Percentiles rank a stretch among this genome's conserved stretches.
Evolutionary conservation across 1,140 invertebrate species (phyloP).

Genomic region (Polyergus mexicanus): DNA sequence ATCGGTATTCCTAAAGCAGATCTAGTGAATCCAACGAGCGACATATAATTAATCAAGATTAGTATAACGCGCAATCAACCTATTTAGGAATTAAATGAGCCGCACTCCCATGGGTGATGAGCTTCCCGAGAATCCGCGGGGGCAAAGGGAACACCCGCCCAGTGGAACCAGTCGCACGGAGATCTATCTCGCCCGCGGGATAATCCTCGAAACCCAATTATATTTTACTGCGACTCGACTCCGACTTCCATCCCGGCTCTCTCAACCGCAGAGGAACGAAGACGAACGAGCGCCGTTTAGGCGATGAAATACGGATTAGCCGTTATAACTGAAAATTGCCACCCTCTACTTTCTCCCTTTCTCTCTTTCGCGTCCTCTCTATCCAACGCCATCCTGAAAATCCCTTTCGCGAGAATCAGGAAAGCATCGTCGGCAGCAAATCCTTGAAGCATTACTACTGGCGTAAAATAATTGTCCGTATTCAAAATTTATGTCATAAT

Average conservation of each 20-base stretch:
- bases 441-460: constrained; percentile 52
- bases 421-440: constrained; percentile 67
- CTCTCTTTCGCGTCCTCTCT: constrained; percentile 32
- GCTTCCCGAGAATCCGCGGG: constrained; percentile 60
- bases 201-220: constrained; percentile 87
- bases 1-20: constrained; percentile 7
- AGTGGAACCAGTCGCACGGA: constrained; percentile 81
- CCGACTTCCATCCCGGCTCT: constrained; percentile 83
- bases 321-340: constrained; percentile 86
- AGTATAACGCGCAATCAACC: constrained; percentile 7
- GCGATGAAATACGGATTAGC: constrained; percentile 87
- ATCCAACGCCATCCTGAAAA: constrained; percentile 44
- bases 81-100: constrained; percentile 42
- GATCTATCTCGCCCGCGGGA: constrained; percentile 82
- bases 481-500: constrained; percentile 64
- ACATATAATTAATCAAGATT: constrained; percentile 47
- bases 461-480: constrained; percentile 60
- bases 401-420: constrained; percentile 64
- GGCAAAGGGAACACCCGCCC: constrained; percentile 70
- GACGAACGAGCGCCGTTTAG: constrained; percentile 85
- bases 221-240: constrained; percentile 86
- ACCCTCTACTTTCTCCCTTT: constrained; percentile 74
- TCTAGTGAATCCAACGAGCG: constrained; percentile 17
- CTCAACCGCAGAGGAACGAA: constrained; percentile 79
- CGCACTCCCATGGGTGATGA: constrained; percentile 60